Evolutionary conservation across 2,113 vertebrate genomes (phyloP).

Genomic region (Zeus faber): DNA sequence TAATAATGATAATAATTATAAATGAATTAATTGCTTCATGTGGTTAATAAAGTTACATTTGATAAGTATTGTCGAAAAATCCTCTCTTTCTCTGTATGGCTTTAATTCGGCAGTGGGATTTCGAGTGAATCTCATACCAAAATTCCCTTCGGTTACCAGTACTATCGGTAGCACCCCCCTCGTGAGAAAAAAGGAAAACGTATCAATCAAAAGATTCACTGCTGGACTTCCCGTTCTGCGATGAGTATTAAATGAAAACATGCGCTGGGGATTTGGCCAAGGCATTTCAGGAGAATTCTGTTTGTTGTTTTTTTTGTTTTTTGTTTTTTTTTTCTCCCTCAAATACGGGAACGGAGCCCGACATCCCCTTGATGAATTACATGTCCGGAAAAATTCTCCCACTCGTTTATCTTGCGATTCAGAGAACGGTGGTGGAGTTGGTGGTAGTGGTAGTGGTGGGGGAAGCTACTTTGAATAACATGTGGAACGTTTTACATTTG

Average conservation of each 20-base stretch:
- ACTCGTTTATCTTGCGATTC: conserved; percentile 31
- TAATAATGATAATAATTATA: too few relatives aligned
- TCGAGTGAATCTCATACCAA: not conserved
- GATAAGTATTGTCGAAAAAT: too few relatives aligned
- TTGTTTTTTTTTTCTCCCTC: conserved; percentile 20
- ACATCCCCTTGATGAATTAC: conserved; percentile 26
- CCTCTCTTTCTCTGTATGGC: not conserved
- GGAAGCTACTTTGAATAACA: not conserved
- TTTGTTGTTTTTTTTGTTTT: not conserved
- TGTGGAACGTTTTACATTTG: not conserved
- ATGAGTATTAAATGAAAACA: conserved; percentile 47
- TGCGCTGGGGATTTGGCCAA: conserved; percentile 31
- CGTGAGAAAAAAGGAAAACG: not conserved
- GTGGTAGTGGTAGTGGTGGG: not conserved
- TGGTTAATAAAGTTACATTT: too few relatives aligned
- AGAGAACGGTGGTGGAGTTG: too few relatives aligned
- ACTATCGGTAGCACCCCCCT: not conserved
- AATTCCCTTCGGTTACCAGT: not conserved
- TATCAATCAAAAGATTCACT: not conserved
- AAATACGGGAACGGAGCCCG: conserved; percentile 34
- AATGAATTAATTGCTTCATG: too few relatives aligned
- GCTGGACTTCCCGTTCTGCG: not conserved
- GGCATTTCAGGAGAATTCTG: conserved; percentile 30
- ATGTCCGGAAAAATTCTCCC: conserved; percentile 37
- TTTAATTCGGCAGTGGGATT: not conserved